Evolutionary conservation across 2,113 vertebrate genomes (phyloP).

Genomic region (Pteruthius melanotis): DNA sequence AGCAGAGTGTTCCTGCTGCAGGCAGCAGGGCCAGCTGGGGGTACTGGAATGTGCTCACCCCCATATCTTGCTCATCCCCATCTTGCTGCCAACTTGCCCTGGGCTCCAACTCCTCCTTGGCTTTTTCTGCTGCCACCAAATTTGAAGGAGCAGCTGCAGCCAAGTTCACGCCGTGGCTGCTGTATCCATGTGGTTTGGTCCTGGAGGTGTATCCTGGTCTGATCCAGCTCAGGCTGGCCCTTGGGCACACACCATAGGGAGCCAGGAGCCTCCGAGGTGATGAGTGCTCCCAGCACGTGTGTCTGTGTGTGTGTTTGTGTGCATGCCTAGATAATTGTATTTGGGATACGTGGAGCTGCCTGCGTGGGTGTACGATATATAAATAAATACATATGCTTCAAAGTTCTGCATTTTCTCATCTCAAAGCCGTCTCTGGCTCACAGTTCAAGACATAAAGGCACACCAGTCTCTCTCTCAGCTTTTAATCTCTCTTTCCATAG

Average conservation of each 20-base stretch:
- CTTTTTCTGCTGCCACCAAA: not conserved
- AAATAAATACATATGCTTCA: not conserved
- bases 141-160: not conserved
- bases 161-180: rapidly evolving
- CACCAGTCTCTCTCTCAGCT: not conserved
- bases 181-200: rapidly evolving
- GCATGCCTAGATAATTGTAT: not conserved
- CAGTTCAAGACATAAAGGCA: not conserved
- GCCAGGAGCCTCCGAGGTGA: not conserved
- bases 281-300: rapidly evolving
- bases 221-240: not conserved
- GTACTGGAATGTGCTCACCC: not conserved
- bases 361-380: not conserved
- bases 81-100: not conserved
- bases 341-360: not conserved
- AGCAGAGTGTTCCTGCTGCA: not conserved
- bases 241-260: rapidly evolving
- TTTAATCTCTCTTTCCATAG: slow-evolving; percentile 30
- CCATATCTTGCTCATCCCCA: not conserved
- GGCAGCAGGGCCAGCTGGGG: not conserved
- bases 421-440: not conserved
- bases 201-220: rapidly evolving
- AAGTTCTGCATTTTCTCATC: not conserved
- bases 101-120: not conserved
- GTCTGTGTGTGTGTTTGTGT: not conserved